Conservation (phyloP, 30 jellyfish, hydroid and myxozoan species). For the Catostylus mosaicus region DNA sequence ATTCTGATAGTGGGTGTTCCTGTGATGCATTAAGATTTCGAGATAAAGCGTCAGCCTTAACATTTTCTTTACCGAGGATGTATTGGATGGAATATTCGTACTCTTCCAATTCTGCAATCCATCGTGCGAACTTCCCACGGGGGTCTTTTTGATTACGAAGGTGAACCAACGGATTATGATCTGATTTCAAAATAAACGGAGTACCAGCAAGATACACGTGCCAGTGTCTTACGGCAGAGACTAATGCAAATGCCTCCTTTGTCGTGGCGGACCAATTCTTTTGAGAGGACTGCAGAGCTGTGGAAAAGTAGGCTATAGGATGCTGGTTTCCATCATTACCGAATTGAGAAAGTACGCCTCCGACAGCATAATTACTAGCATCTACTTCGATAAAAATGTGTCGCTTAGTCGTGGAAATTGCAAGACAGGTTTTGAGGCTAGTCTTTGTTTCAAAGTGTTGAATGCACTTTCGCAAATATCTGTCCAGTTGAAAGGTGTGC, state of each 20-base stretch:
- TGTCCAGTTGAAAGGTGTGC: constrained; percentile 20
- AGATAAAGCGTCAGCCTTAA: constrained; percentile 52
- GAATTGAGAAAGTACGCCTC: constrained; percentile 51
- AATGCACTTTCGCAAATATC: constrained; percentile 34
- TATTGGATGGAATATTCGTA: constrained; percentile 44
- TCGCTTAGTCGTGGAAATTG: constrained; percentile 19
- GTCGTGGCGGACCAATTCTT: constrained; percentile 57
- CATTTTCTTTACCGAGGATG: constrained; percentile 57
- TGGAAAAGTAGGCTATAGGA: constrained; percentile 32
- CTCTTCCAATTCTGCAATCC: constrained; percentile 63
- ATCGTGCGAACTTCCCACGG: constrained; percentile 58
- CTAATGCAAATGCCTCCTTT: constrained; percentile 46
- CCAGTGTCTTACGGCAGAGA: constrained; percentile 58
- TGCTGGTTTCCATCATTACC: constrained; percentile 26
- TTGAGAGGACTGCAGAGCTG: constrained; percentile 55
- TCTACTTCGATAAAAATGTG: constrained; percentile 27
- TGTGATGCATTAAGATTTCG: constrained; percentile 23
- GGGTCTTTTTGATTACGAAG: constrained; percentile 56
- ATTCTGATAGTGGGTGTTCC: constrained; percentile 15
- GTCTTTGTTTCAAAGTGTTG: constrained; percentile 2
- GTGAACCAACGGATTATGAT: constrained; percentile 50
- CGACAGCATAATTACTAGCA: constrained; percentile 64
- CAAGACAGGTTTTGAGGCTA: constrained; percentile 23
- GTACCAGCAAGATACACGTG: constrained; percentile 55
- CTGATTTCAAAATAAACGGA: constrained; percentile 36